Evolutionary conservation across 2,888 invertebrate genomes (phyloP), one percentile per base, ranked within the genome.

Genomic region (Oithona nana): DNA sequence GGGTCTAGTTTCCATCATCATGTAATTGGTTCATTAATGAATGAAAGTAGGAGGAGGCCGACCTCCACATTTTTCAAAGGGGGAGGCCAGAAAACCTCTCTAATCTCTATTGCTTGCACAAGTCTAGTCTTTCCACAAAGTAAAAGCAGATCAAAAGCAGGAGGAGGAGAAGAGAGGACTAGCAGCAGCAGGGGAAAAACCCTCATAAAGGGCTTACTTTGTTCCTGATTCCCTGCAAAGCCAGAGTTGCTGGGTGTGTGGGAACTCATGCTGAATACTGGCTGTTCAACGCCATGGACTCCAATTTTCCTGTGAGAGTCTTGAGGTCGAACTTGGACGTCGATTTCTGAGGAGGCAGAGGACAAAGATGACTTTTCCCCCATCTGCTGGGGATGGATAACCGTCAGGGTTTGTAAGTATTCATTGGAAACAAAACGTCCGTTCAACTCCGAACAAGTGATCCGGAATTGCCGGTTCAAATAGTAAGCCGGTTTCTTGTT

Each of bases 401-500:
- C 90, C 0, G 89, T 89, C 68, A 90, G 72, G 66, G 90, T 93
- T 72, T 94, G 87, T 62, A 89, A 84, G 72, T 94, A 90, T 76
- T 94, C 92, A 75, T 94, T 94, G 76, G 90, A 92, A 67, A 88
- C 86, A 75, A 93, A 92, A 58, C 93, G 79, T 2, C 92, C 92
- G 74, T 86, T 88, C 65, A 93, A 79, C 73, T 93, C 92, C 0
- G 90, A 89, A 75, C 98, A 98, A 65, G 89, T 86, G 57, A 98
- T 79, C 71, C 92, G 90, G 78, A 97, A 97, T 28, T 89, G 90
- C 66, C 94, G 82, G 76, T 92, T 93, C 67, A 94, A 77, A 73
- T 92, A 92, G 73, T 93, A 92, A 11, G 93, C 93, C 2, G 95
- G 94, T 72, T 94, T 90, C 70, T 86, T 86, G 77, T 97, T 95